phyloP scores from a whole-genome alignment of 2,888 invertebrate species.

The Diarsia dahlii region DNA sequence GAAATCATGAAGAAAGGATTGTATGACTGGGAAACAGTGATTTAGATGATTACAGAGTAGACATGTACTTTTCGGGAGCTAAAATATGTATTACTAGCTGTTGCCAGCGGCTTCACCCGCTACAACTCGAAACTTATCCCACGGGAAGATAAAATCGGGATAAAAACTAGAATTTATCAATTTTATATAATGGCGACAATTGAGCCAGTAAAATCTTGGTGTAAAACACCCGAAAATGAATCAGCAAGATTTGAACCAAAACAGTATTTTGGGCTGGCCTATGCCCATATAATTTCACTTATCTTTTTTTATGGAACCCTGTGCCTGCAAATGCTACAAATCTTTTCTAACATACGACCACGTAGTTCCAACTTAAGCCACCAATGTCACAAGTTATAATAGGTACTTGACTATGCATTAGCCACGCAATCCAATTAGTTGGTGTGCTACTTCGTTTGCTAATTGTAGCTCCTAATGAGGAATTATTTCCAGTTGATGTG shows the following conservation, averaged over 20 bases:
- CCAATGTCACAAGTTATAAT: slow-evolving; percentile 39
- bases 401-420: slow-evolving; percentile 27
- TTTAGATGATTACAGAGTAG: background rate
- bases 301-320: no score
- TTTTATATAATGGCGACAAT: background rate
- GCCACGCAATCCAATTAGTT: slow-evolving; percentile 47
- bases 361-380: slow-evolving; percentile 15
- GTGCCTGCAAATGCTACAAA: background rate
- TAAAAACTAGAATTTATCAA: no score
- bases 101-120: no score
- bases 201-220: background rate
- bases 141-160: no score
- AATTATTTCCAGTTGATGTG: slow-evolving; percentile 22
- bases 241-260: no score
- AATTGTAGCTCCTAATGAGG: slow-evolving; percentile 40
- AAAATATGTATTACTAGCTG: background rate
- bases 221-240: background rate
- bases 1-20: background rate
- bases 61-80: background rate
- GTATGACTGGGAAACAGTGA: background rate
- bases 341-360: background rate
- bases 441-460: slow-evolving; percentile 21
- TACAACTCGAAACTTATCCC: no score
- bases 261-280: no score
- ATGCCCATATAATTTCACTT: no score